Conservation (phyloP, 2,113 vertebrate genomes). For the Montifringilla adamsi region DNA sequence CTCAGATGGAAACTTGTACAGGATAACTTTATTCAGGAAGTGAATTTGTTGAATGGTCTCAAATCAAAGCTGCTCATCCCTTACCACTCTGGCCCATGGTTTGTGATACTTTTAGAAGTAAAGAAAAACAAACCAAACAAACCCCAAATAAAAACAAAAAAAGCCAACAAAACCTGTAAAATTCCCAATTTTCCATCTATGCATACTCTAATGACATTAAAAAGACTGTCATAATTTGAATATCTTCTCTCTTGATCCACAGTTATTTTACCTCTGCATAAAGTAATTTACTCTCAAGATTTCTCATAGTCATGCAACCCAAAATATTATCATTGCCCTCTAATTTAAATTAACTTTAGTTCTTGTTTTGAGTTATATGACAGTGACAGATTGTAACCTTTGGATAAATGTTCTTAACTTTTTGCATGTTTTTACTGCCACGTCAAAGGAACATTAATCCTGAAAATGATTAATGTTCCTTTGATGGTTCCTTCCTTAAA, state of each 20-base stretch:
- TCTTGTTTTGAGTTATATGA: not conserved
- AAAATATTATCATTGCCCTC: not conserved
- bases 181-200: not conserved
- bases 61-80: not conserved
- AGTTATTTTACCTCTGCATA: not conserved
- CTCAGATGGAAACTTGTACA: not conserved
- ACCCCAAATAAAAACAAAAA: not conserved
- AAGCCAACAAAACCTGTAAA: not conserved
- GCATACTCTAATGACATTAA: not conserved
- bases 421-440: not conserved
- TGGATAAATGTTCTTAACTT: not conserved
- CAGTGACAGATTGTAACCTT: not conserved
- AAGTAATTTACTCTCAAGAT: not conserved
- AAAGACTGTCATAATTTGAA: not conserved
- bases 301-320: not conserved
- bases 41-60: not conserved
- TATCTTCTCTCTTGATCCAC: not conserved
- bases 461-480: not conserved
- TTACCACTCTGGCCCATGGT: not conserved
- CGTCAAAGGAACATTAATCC: not conserved
- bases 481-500: not conserved
- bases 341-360: not conserved
- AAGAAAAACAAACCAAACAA: not conserved
- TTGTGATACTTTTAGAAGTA: not conserved
- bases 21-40: not conserved